phyloP scores from a whole-genome alignment of 1,140 invertebrate genomes.

The Scaptomyza hsui region DNA sequence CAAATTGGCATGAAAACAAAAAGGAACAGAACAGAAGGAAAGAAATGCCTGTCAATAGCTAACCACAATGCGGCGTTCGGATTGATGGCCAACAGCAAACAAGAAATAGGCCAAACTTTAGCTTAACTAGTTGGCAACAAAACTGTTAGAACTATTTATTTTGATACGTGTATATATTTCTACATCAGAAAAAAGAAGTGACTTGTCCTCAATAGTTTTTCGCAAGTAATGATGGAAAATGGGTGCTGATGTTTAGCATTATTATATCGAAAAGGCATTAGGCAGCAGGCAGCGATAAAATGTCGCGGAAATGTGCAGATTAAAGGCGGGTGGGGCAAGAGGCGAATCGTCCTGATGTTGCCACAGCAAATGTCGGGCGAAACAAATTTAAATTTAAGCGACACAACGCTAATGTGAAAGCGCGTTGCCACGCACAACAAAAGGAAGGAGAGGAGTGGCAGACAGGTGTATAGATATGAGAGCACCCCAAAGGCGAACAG shows the following conservation, averaged over 20 bases:
- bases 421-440: conserved; percentile 44
- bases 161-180: neutral
- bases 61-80: conserved; percentile 4
- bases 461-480: conserved; percentile 53
- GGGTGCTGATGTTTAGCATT: conserved; percentile 28
- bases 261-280: conserved; percentile 74
- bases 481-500: conserved; percentile 33
- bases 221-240: neutral
- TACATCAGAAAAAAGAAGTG: neutral
- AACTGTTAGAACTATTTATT: neutral
- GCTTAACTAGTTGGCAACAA: conserved; percentile 7
- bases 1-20: neutral
- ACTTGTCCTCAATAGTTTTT: neutral
- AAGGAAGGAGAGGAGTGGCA: neutral
- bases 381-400: conserved; percentile 78
- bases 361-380: conserved; percentile 53
- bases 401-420: conserved; percentile 44
- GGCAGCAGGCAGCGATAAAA: conserved; percentile 29
- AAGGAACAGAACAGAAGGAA: neutral
- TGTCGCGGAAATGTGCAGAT: conserved; percentile 27
- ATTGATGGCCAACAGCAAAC: conserved; percentile 8
- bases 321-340: conserved; percentile 22
- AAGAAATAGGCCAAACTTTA: neutral
- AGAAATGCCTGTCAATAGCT: conserved; percentile 23
- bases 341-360: conserved; percentile 32